Conservation (phyloP, 2,888 invertebrate genomes). For the Thymelicus sylvestris region DNA sequence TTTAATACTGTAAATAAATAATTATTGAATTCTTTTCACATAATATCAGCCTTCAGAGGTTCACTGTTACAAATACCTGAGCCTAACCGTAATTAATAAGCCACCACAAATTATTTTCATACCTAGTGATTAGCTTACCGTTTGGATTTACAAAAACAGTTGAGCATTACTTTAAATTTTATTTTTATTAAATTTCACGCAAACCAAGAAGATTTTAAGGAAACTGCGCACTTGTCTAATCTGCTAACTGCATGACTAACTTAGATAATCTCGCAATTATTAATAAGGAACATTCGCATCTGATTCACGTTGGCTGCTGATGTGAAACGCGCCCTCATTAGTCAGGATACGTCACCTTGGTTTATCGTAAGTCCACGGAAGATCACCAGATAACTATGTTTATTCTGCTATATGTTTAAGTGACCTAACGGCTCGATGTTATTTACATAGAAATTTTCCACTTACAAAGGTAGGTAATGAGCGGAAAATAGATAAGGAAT, state of each 20-base stretch:
- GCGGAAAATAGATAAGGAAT: constrained; percentile 33
- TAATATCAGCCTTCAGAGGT: too few species aligned
- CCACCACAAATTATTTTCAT: too few species aligned
- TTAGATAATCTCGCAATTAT: constrained; percentile 23
- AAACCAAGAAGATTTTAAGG: neutral
- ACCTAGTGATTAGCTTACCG: neutral
- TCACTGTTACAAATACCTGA: too few species aligned
- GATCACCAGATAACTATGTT: constrained; percentile 34
- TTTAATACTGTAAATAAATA: too few species aligned
- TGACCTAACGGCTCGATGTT: constrained; percentile 24
- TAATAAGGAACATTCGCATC: constrained; percentile 15
- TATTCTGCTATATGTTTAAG: constrained; percentile 18
- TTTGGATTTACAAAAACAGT: constrained; percentile 15
- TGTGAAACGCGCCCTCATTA: constrained; percentile 3
- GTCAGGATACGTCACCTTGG: constrained; percentile 28
- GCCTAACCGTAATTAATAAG: too few species aligned
- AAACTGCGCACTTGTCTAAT: constrained; percentile 10
- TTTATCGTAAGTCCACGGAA: constrained; percentile 36
- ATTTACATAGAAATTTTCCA: constrained; percentile 36
- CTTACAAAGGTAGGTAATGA: constrained; percentile 14
- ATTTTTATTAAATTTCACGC: neutral
- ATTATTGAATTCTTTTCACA: too few species aligned
- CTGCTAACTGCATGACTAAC: neutral
- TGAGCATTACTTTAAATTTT: constrained; percentile 9
- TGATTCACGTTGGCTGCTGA: constrained; percentile 16